Evolutionary conservation across 2,113 vertebrate species (phyloP), one percentile per base, ranked within the genome.

Genomic region (Podarcis muralis): DNA sequence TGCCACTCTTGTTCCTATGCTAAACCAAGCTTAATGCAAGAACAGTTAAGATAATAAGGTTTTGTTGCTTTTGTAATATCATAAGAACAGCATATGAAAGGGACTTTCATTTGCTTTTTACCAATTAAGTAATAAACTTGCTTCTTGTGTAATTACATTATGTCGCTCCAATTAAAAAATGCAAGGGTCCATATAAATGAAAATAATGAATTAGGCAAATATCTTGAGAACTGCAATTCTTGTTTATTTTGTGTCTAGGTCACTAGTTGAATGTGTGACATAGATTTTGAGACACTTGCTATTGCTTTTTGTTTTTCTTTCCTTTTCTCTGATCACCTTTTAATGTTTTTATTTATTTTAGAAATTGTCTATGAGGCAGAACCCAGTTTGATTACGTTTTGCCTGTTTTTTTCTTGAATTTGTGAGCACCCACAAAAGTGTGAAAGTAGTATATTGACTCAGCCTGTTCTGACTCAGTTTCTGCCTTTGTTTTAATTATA

Each of bases 401-500:
- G 37, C 40, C 22, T 23, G 22, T 76, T 76, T 0, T 5, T 0
- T 2, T 25, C 16, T 18, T 2, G 1, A 75, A 35, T 16, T 16
- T 4, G 35, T 76, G 5, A 0, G 57, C 57, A 1, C 53, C 72
- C 35, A 0, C 22, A 71, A 48, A 27, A 1, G 27, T 68, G 40
- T 66, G 37, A 69, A 78, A 9, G 40, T 22, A 84, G 4, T 20
- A 72, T 62, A 9, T 65, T 77, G 32, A 18, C 27, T 53, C 48
- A 5, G 22, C 78, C 23, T 30, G 20, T 8, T 74, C 74, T 0
- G 0, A 62, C 0, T 1, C 23, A 1, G 2, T 0, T 0, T 16
- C 6, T 0, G 53, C 27, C 48, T 53, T 53, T 53, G 48, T 53
- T 53, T 53, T 53, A 53, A 53, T 53, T 53, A 53, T 53, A 53